Base-by-base conservation (phyloP, 2,888 invertebrate species). In the Apodemia mormo region DNA sequence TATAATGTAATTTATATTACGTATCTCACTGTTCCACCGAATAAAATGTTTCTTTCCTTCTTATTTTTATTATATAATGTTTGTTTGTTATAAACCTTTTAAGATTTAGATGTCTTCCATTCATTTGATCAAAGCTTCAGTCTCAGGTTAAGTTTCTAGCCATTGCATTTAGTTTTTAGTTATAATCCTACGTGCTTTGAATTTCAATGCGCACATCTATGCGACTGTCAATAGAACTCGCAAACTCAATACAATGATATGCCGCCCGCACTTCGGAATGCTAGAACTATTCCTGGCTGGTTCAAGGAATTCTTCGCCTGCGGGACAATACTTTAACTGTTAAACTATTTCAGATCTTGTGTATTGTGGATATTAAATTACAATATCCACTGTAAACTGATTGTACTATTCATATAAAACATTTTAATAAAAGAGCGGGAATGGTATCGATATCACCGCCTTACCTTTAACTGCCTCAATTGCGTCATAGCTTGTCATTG, bases 231-330 rank as follows among this genome's bases (percentile, higher is more conserved):
- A 61, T 33, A 61, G 33, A 61, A 33, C 61, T 61, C 33, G 61
- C 58, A 14, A 30, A 61, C 61, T 61, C 61, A 61, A 61, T 61
- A 61, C 61, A 61, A 61, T 61, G 61, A 61, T 61, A 61, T 61
- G 61, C 61, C 30, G 61, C 33, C 30, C 61, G 61, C 61, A 61
- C 61, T 61, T 12, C 6, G 61, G 61, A 61, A 61, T 61, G 61
- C 61, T 12, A 12, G 61, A 61, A 61, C 33, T 33, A 61, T 61
- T 30, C 61, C 61, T 58, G 30, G 58, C 58, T 58, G 58, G 12
- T 58, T 58, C 58, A 30, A 58, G 58, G 29, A 22, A 58, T 58
- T 58, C 58, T 58, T 56, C 56, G 56, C 29, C 22, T 30, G 30
- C 29, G 30, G 58, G 58, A 58, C 58, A 58, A 58, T 58, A 58